Evolutionary conservation across 2,113 vertebrate genomes (phyloP).

Genomic region (Coturnix japonica): DNA sequence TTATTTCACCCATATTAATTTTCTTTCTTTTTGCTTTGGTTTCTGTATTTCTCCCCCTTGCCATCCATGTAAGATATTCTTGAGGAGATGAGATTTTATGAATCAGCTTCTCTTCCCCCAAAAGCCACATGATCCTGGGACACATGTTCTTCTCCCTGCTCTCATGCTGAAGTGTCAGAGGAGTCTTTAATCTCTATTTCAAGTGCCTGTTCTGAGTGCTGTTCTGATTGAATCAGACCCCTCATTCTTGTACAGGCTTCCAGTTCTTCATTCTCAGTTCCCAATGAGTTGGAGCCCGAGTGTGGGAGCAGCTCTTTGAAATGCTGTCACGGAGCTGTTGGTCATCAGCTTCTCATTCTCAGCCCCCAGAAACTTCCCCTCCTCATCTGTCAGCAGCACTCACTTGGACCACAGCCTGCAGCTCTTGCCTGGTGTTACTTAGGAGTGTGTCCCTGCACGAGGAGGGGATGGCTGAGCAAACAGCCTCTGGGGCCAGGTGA

Average conservation of each 20-base stretch:
- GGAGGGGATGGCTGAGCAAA: not conserved
- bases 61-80: not conserved
- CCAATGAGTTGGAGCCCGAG: not conserved
- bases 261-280: not conserved
- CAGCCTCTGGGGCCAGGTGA: not conserved
- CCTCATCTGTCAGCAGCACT: not conserved
- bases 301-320: not conserved
- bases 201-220: not conserved
- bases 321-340: not conserved
- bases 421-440: not conserved
- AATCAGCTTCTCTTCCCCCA: not conserved
- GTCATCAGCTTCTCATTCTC: not conserved
- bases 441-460: not conserved
- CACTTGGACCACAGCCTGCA: fast-evolving
- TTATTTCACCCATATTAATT: not conserved
- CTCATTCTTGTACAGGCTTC: not conserved
- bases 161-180: not conserved
- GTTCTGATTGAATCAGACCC: not conserved
- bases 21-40: not conserved
- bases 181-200: not conserved
- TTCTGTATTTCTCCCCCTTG: not conserved
- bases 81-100: not conserved
- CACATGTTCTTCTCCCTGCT: not conserved
- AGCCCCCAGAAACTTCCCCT: not conserved
- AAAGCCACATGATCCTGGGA: not conserved